Conservation (phyloP, 1,140 invertebrate genomes). For the Leptopilina boulardi region DNA sequence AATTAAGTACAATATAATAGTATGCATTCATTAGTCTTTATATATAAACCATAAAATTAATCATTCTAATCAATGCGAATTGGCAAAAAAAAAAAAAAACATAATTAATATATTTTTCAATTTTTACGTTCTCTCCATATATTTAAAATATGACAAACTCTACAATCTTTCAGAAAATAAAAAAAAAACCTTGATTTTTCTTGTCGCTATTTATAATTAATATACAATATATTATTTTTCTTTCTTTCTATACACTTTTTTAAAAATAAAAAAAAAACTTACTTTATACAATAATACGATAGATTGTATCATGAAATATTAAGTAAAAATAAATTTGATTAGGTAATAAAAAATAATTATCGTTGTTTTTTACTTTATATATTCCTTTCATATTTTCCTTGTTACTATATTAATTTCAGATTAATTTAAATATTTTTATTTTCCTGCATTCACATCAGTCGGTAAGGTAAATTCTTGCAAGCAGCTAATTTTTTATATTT, state of each 20-base stretch:
- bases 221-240: slow-evolving; percentile 37
- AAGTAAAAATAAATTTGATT: slow-evolving; percentile 78
- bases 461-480: too few relatives aligned
- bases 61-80: slow-evolving; percentile 53
- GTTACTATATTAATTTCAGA: too few relatives aligned
- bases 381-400: neutral
- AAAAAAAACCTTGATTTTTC: too few relatives aligned
- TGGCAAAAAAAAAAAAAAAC: slow-evolving; percentile 32
- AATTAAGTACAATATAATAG: slow-evolving; percentile 70
- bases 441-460: too few relatives aligned
- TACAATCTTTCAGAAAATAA: neutral
- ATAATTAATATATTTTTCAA: too few relatives aligned
- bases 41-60: slow-evolving; percentile 64
- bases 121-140: slow-evolving; percentile 36
- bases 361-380: neutral
- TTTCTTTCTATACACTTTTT: slow-evolving; percentile 60
- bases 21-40: slow-evolving; percentile 71
- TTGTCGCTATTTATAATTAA: slow-evolving; percentile 43
- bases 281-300: slow-evolving; percentile 77
- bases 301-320: slow-evolving; percentile 77
- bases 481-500: too few relatives aligned
- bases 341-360: slow-evolving; percentile 72
- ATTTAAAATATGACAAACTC: neutral
- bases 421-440: too few relatives aligned
- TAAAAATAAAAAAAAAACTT: slow-evolving; percentile 71